Conservation (phyloP, 2,888 invertebrate species). For the Syrista parreyssii region DNA sequence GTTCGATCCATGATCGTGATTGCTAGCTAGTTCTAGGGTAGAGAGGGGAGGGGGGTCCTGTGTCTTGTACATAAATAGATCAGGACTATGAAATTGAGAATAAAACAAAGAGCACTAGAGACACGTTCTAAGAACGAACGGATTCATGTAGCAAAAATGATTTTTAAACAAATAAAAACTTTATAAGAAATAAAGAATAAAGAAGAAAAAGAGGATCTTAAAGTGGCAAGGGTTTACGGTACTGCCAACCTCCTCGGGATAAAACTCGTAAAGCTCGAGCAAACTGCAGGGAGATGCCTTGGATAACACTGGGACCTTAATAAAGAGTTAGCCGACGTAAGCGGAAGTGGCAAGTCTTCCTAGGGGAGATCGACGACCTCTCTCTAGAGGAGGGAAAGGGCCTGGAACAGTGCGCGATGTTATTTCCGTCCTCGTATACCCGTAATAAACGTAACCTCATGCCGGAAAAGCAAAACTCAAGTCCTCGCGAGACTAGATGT, state of each 20-base stretch:
- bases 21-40: neutral
- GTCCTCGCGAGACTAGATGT: neutral
- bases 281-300: neutral
- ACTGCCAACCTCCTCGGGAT: neutral
- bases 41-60: too few species aligned
- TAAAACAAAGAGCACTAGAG: neutral
- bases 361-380: conserved; percentile 32
- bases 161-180: neutral
- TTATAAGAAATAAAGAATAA: neutral
- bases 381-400: conserved; percentile 9
- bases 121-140: neutral
- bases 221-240: neutral
- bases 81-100: neutral
- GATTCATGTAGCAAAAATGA: neutral
- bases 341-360: conserved; percentile 39
- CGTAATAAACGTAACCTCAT: neutral
- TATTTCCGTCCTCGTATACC: neutral
- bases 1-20: neutral
- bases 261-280: neutral
- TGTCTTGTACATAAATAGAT: neutral
- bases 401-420: neutral
- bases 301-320: neutral
- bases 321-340: conserved; percentile 18
- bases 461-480: neutral
- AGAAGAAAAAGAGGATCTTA: neutral